A percentile compares a stretch with the other conserved stretches of the same genome.
Conservation (phyloP, 2,113 vertebrate species). For the Oncorhynchus keta region DNA sequence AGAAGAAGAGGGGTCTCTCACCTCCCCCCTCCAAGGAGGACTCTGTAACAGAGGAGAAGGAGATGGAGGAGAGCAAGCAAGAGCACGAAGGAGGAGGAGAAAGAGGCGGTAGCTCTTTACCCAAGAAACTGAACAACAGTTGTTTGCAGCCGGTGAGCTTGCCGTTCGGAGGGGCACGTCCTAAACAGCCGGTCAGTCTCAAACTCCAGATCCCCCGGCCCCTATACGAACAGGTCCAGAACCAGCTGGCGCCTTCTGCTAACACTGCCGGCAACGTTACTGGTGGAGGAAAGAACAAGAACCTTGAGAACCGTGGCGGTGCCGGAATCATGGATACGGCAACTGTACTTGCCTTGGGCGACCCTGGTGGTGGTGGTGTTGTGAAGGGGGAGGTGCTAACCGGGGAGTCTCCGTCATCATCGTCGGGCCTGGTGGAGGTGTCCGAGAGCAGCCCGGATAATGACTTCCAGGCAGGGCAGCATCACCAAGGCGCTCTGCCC, state of each 20-base stretch:
- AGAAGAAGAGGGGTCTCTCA: conserved; percentile 57
- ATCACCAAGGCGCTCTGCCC: conserved; percentile 81
- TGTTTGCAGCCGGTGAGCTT: conserved; percentile 84
- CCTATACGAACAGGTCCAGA: conserved; percentile 84
- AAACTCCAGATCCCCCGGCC: conserved; percentile 93
- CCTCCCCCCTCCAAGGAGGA: conserved; percentile 92
- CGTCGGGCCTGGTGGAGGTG: conserved; percentile 70
- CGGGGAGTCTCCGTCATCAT: conserved; percentile 65
- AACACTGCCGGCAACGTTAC: conserved; percentile 37
- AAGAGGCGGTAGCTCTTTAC: conserved; percentile 58
- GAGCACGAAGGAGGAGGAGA: conserved; percentile 83
- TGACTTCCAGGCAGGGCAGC: conserved; percentile 90
- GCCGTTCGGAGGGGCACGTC: conserved; percentile 93
- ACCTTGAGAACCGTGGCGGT: conserved; percentile 72
- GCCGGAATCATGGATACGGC: conserved; percentile 28
- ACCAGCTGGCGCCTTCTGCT: conserved; percentile 69
- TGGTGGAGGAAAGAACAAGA: conserved; percentile 88
- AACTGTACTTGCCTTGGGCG: conserved; percentile 16
- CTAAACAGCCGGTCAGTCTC: conserved; percentile 92
- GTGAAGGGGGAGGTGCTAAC: conserved; percentile 73
- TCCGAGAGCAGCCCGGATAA: conserved; percentile 90
- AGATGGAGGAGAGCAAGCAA: conserved; percentile 97
- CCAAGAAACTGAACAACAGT: conserved; percentile 64
- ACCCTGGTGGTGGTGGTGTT: conserved; percentile 61
- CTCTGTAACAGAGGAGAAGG: conserved; percentile 96